Conservation (phyloP, 2,113 vertebrate species). For the Actenoides hombroni region DNA sequence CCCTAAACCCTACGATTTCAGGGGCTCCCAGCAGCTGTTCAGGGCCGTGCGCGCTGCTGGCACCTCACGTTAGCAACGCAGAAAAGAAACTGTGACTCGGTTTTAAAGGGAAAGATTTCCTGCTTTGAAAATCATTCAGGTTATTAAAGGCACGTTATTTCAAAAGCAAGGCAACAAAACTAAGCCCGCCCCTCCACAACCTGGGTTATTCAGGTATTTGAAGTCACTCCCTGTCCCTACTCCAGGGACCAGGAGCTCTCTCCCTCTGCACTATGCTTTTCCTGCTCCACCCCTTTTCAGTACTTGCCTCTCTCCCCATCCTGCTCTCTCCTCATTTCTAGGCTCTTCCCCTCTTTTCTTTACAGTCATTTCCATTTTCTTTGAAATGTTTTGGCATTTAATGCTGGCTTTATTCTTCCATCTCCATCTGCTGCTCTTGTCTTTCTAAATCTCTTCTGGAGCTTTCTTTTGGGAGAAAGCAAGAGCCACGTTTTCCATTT, state of each 20-base stretch:
- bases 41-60: neutral
- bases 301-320: neutral
- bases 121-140: neutral
- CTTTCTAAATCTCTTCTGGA: slow-evolving; percentile 65
- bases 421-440: slow-evolving; percentile 64
- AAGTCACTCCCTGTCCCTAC: neutral
- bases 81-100: neutral
- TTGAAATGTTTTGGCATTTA: slow-evolving; percentile 65
- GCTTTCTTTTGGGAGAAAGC: slow-evolving; percentile 13
- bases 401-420: slow-evolving; percentile 62
- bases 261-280: neutral
- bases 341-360: slow-evolving; percentile 46
- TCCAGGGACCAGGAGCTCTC: neutral
- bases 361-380: slow-evolving; percentile 64
- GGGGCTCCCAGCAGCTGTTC: neutral
- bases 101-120: neutral
- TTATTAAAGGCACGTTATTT: neutral
- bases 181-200: neutral
- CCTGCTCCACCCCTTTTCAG: neutral
- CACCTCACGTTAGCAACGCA: neutral
- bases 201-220: neutral
- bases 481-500: neutral
- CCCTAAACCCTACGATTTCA: neutral
- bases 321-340: neutral
- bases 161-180: neutral